Conservation (phyloP, 2,113 vertebrate species). For the Piprites chloris region DNA sequence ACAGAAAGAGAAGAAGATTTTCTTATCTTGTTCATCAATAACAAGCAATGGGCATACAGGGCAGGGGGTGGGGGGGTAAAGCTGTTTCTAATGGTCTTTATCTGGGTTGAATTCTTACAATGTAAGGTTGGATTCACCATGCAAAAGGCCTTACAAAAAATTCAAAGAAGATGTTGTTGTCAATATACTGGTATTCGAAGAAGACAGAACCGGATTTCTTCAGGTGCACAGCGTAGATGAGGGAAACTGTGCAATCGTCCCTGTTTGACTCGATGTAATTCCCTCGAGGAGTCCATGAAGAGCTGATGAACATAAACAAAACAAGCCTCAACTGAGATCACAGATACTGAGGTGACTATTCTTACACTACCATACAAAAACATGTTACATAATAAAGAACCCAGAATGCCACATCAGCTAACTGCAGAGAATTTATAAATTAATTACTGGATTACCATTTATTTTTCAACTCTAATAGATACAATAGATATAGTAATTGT, state of each 20-base stretch:
- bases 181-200: conserved; percentile 96
- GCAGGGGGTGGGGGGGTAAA: background rate
- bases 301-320: conserved; percentile 71
- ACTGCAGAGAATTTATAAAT: background rate
- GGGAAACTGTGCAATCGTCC: conserved; percentile 94
- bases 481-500: background rate
- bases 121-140: background rate
- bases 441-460: background rate
- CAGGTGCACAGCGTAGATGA: conserved; percentile 94
- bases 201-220: conserved; percentile 92
- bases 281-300: conserved; percentile 89
- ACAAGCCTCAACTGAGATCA: background rate
- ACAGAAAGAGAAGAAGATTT: background rate
- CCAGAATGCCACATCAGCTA: background rate
- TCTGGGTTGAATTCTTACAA: background rate
- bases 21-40: background rate
- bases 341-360: background rate
- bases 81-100: background rate
- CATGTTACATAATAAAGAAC: background rate
- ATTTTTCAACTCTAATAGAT: background rate
- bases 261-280: conserved; percentile 94
- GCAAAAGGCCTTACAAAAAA: conserved; percentile 91
- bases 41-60: background rate
- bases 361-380: background rate
- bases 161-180: conserved; percentile 96